Evolutionary conservation across 2,113 vertebrate genomes (phyloP).

Genomic region (Pimephales promelas): DNA sequence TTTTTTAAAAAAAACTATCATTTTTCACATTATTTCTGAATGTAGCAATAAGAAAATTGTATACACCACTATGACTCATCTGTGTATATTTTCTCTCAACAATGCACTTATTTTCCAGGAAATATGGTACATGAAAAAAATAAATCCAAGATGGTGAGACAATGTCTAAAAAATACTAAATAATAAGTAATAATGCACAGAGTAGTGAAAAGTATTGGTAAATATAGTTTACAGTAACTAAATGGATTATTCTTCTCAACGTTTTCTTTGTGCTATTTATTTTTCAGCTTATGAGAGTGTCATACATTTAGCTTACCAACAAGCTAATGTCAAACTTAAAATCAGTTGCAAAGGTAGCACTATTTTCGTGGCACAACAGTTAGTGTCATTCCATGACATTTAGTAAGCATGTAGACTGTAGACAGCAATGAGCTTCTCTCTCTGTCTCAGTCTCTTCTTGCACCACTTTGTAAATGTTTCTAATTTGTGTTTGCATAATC

Average conservation of each 20-base stretch:
- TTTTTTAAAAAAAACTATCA: too few relatives aligned
- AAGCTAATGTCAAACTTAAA: not conserved
- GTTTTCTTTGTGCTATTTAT: not conserved
- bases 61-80: too few relatives aligned
- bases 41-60: not conserved
- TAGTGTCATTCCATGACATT: not conserved
- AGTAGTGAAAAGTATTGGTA: not conserved
- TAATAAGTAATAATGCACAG: not conserved
- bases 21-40: not conserved
- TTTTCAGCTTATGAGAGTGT: not conserved
- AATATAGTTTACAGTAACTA: not conserved
- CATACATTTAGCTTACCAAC: not conserved
- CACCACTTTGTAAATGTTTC: not conserved
- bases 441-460: not conserved
- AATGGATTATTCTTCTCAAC: not conserved
- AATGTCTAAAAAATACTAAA: not conserved
- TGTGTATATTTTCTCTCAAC: not conserved
- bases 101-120: not conserved
- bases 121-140: not conserved
- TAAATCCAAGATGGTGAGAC: not conserved
- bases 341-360: not conserved
- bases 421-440: not conserved
- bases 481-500: conserved; percentile 24
- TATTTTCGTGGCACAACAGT: not conserved
- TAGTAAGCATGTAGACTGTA: not conserved